Conservation (phyloP, 2,797 vertebrate genomes). For the Sebastes melanostomus region DNA sequence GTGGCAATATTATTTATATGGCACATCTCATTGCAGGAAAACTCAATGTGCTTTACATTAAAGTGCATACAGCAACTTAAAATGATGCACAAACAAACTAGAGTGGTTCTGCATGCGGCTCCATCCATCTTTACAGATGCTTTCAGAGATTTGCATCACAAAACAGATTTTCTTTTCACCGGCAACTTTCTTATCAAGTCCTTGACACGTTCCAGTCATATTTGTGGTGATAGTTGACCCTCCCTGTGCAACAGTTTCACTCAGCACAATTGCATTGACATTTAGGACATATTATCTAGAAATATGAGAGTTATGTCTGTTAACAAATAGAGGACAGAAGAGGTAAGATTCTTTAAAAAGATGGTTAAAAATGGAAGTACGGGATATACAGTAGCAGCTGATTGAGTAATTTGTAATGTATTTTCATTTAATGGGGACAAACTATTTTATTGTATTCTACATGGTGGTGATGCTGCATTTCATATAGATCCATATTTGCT, state of each 20-base stretch:
- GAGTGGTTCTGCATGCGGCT: background rate
- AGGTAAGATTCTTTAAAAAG: background rate
- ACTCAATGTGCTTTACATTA: background rate
- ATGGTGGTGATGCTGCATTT: background rate
- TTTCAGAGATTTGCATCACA: background rate
- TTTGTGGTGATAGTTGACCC: background rate
- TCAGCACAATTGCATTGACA: background rate
- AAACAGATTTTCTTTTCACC: background rate
- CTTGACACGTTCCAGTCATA: background rate
- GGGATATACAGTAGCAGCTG: background rate
- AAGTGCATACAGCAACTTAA: background rate
- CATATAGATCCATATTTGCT: background rate
- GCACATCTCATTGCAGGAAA: background rate
- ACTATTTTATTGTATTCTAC: background rate
- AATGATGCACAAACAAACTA: background rate
- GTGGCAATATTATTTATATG: background rate
- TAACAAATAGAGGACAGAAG: background rate
- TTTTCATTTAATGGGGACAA: background rate
- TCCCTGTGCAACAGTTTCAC: background rate
- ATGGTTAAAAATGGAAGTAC: background rate
- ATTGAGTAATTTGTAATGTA: background rate
- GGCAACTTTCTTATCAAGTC: background rate
- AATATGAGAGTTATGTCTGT: background rate
- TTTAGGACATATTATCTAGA: background rate
- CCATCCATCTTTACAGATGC: background rate